Base-by-base conservation (phyloP, 2,797 vertebrate species). In the Austrolebias charrua region DNA sequence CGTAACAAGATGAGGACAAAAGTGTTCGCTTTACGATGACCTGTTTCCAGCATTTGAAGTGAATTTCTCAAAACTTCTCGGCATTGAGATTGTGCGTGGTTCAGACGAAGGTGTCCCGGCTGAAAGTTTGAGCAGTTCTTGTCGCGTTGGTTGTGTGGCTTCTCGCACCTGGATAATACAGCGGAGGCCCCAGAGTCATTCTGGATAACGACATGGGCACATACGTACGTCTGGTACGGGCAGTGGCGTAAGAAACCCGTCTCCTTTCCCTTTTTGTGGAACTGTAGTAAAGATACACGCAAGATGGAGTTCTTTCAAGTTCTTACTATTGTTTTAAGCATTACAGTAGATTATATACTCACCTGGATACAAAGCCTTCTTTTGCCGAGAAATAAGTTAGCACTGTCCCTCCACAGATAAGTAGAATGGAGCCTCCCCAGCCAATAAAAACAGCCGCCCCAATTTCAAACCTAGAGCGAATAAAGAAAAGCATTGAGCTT, bases 401-500 rank as follows among this genome's bases (percentile, higher is more conserved):
- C 81, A 97, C 93, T 6, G 84, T 59, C 48, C 94, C 94, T 14
- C 94, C 96, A 50, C 84, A 89, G 67, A 98, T 89, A 79, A 95
- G 93, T 62, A 98, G 94, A 4, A 93, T 87, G 14, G 96, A 92
- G 73, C 96, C 97, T 50, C 95, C 95, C 96, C 96, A 99, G 60
- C 97, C 97, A 52, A 98, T 79, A 62, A 98, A 99, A 59, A 99
- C 73, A 14, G 94, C 97, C 4, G 95, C 95, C 86, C 97, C 96
- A 55, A 98, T 76, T 90, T 99, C 97, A 90, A 91, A 98, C 85
- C 97, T 98, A 88, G 60, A 80, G 56, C 6, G 31, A 33, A 8
- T 33, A 8, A 73, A 12, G 79, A 75, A 75, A 24, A 35, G 11
- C 3, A 38, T 11, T 9, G 10, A 38, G 35, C 10, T 3, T 3